Evolutionary conservation across 2,797 vertebrate genomes (phyloP), one percentile per base, ranked within the genome.

Genomic region (Limosa lapponica): DNA sequence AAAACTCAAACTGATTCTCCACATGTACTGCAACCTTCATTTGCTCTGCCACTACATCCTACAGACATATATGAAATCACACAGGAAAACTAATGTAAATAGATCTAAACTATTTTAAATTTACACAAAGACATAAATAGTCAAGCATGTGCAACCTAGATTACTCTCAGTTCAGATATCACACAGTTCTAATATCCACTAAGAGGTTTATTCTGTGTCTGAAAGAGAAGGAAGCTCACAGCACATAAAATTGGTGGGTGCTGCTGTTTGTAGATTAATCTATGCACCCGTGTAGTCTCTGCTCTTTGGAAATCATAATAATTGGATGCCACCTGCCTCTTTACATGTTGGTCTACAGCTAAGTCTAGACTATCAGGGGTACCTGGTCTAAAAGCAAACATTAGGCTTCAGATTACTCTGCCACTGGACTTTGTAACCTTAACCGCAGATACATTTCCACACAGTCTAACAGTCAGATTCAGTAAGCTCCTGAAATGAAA

Each of bases 401-500:
- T n/a, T 59, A 54, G 19, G 14, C 13, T 95, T 85, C 72, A 44
- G 36, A 75, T 75, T 87, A 75, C 34, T n/a, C 28, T 88, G 79
- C 37, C 48, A 49, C 23, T 57, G 43, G n/a, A 71, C 18, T 82
- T 82, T 64, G 18, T 70, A 87, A 80, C 9, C 24, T 57, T 74
- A 59, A 78, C 44, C 43, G 16, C 71, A 93, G 59, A 89, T 64
- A 71, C 85, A 83, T 80, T 71, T 74, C 41, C 54, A 78, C 30
- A n/a, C 25, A 81, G 8, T 44, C 43, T 73, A 87, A 37, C 16
- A 87, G 51, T 41, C 49, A 86, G n/a, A 82, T 83, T 74, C 30
- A 62, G n/a, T 57, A 93, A 81, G 61, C 5, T 83, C 17, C 52
- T 90, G 80, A 96, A 95, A 74, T 39, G 54, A 93, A 95, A 87